Percentiles rank a stretch among this genome's conserved stretches.
Evolutionary conservation across 2,888 invertebrate species (phyloP).

Genomic region (Dolomedes plantarius): DNA sequence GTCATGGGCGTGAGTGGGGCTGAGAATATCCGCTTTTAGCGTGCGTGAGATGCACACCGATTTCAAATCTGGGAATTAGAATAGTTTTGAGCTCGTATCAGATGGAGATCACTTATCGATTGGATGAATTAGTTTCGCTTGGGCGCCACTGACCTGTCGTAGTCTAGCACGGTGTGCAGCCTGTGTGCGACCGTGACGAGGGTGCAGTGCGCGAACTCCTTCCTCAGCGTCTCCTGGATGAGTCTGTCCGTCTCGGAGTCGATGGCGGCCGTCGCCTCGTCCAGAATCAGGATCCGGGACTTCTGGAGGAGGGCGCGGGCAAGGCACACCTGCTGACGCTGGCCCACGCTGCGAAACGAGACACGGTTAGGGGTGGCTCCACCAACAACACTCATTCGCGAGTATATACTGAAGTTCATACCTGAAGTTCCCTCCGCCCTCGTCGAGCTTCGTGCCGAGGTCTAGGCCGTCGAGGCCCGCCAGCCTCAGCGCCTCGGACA

Average conservation of each 20-base stretch:
- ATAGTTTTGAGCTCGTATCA: too few species aligned
- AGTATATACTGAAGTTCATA: too few species aligned
- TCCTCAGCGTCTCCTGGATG: conserved; percentile 77
- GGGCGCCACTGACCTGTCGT: conserved; percentile 75
- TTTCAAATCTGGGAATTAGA: too few species aligned
- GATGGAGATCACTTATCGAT: too few species aligned
- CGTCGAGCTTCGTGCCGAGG: conserved; percentile 86
- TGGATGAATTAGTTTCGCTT: too few species aligned
- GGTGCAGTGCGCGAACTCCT: conserved; percentile 76
- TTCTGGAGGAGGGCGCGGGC: conserved; percentile 77
- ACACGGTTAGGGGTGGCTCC: too few species aligned
- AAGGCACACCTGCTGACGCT: conserved; percentile 74
- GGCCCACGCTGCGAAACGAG: conserved; percentile 78
- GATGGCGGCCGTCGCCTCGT: conserved; percentile 78
- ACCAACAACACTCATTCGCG: too few species aligned
- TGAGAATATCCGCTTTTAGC: too few species aligned
- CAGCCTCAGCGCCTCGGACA: conserved; percentile 92
- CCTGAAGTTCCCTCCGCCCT: conserved; percentile 91
- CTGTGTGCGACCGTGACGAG: conserved; percentile 75
- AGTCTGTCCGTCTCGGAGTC: conserved; percentile 77
- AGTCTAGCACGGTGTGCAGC: conserved; percentile 76
- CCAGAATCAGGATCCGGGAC: conserved; percentile 77
- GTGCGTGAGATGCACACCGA: too few species aligned
- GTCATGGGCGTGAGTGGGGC: too few species aligned
- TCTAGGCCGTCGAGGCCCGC: conserved; percentile 92